Percentiles rank a stretch among this genome's conserved stretches.
Conservation (phyloP, 30 jellyfish, hydroid and myxozoan species). For the Sanderia malayensis region DNA sequence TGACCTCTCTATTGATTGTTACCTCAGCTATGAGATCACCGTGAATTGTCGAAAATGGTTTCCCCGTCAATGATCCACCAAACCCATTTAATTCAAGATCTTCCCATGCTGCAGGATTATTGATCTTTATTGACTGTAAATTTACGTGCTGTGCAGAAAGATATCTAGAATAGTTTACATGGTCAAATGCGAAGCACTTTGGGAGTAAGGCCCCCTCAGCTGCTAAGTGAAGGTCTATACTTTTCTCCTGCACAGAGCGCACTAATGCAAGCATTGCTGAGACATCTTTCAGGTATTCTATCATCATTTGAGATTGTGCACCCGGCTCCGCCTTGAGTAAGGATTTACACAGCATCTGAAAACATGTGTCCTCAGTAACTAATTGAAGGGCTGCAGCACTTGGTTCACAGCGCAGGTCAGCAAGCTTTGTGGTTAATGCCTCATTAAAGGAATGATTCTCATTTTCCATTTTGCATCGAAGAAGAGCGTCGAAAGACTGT, state of each 20-base stretch:
- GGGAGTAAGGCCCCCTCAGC: background rate
- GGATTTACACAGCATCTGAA: constrained; percentile 1
- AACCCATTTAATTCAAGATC: background rate
- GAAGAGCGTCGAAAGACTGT: background rate
- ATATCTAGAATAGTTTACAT: background rate
- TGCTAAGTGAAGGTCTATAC: background rate
- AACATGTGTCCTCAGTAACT: constrained; percentile 1
- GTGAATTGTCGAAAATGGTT: background rate
- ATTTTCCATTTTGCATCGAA: background rate
- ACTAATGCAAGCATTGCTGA: background rate
- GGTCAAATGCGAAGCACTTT: background rate
- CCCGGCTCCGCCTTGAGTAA: constrained; percentile 2
- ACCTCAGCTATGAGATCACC: background rate
- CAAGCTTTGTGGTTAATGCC: background rate
- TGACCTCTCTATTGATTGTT: background rate
- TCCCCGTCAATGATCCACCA: constrained; percentile 1
- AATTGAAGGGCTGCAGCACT: background rate
- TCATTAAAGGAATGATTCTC: background rate
- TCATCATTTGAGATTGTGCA: background rate
- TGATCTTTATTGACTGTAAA: background rate
- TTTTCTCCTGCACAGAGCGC: background rate
- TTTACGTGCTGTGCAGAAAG: constrained; percentile 1
- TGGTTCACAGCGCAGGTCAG: constrained; percentile 4
- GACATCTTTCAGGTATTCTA: background rate
- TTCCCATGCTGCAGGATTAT: constrained; percentile 1